Evolutionary conservation across 2,888 invertebrate genomes (phyloP), one percentile per base, ranked within the genome.

Genomic region (Ischnus inquisitorius): DNA sequence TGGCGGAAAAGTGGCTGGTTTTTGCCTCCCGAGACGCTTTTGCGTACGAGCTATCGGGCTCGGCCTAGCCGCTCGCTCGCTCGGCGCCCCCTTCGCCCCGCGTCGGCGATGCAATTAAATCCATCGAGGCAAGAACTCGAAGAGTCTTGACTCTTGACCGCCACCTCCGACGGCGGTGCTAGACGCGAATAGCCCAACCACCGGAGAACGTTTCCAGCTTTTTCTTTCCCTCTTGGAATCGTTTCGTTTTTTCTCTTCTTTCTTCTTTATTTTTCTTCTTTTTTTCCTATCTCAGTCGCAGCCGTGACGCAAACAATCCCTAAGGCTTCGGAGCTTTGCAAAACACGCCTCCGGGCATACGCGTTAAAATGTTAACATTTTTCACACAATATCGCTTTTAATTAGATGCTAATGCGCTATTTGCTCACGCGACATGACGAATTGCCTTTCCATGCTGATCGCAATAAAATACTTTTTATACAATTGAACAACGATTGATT

Each of bases 141-240:
- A 86, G 86, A 78, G 85, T 87, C 87, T 87, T 84, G 87, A 87
- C 87, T 82, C 84, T 87, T 86, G 87, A 87, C 87, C 87, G 84
- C 86, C 79, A 87, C 86, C 80, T 86, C 82, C 68, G 25, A 64
- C 72, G 51, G 48, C 69, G 77, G 3, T 22, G 19, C 51, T 51
- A 68, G 60, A 34, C 69, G 54, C 46, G 39, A 48, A 34, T 34
- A 34, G 60, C 14, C 46, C 67, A 12, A 39, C 8, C 83, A 41
- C 19, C 74, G 41, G n/a, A 77, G 67, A 74, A 72, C 69, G 48
- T 41, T 46, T 75, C 54, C 39, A 67, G 46, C 48, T 79, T 41
- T 65, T 72, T 68, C 57, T 62, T 62, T 54, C 22, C 54, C 19
- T 65, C 65, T 41, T 16, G 65, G 22, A 3, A 25, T 65, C 65